Base-by-base conservation (phyloP, 2,797 vertebrate genomes). In the Petrocephalus sullivani region DNA sequence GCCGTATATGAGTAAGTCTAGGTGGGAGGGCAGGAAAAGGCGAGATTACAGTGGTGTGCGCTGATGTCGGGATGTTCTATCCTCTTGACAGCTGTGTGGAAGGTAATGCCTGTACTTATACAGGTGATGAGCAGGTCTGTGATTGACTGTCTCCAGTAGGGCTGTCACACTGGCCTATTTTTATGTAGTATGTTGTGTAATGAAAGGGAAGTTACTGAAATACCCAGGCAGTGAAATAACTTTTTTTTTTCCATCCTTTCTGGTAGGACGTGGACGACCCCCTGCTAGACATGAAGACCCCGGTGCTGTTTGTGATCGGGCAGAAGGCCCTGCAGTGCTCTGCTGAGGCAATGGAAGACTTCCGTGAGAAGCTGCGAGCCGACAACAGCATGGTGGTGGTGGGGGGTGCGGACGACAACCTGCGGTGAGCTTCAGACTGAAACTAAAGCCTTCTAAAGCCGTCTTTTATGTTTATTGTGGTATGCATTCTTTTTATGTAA, bases 341-440 rank as follows among this genome's bases (percentile, higher is more conserved):
- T 88, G 92, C 95, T 0, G 98, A 99, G 88, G 96, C 97, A 67
- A 99, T 99, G 97, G 98, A 99, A 91, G 98, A 99, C 93, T 98
- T 99, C 93, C 94, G 98, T 89, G 98, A 99, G 94, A 99, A 97
- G 92, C 96, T 99, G 54, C 95, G 97, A 81, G 97, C 97, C 0
- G 98, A 99, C 89, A 99, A 99, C 95, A 99, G 98, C 94, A 94
- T 99, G 95, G 98, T 99, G 89, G 97, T 99, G 61, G 97, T 99
- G 64, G 98, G 98, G 87, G 98, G 98, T 61, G 97, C 98, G 0
- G 98, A 99, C 0, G 98, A 99, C 92, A 99, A 97, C 91, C 97
- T 99, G 92, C 97, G 98, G 98, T 99, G 83, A 91, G 94, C n/a
- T 28, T 54, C 1, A 14, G 60, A 8, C 12, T 16, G 14, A 7